Evolutionary conservation across 2,888 invertebrate genomes (phyloP).

Genomic region (Xylophagus ater): DNA sequence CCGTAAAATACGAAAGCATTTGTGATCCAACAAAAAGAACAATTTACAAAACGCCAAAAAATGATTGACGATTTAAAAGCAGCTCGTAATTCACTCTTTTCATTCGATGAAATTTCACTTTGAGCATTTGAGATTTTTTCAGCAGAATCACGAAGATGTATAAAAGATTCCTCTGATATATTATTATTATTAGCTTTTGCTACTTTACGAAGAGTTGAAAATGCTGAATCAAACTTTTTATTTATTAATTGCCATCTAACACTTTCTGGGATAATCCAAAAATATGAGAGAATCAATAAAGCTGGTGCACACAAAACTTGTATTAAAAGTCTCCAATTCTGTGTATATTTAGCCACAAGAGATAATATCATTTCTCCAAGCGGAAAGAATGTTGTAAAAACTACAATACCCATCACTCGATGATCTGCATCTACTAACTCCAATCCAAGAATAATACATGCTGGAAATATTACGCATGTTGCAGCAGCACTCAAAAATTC

Average conservation of each 20-base stretch:
- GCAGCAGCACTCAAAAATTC: constrained; percentile 61
- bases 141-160: constrained; percentile 28
- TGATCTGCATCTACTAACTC: constrained; percentile 66
- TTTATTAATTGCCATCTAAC: constrained; percentile 63
- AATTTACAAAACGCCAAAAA: constrained; percentile 42
- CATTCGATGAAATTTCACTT: background rate
- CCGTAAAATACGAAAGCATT: constrained; percentile 73
- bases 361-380: constrained; percentile 58
- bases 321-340: constrained; percentile 57
- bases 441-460: constrained; percentile 61
- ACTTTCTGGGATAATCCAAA: constrained; percentile 60
- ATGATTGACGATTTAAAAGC: constrained; percentile 21
- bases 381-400: constrained; percentile 59
- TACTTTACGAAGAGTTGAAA: constrained; percentile 47
- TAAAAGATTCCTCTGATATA: constrained; percentile 44
- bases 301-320: constrained; percentile 55
- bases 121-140: too few species aligned
- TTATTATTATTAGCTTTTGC: constrained; percentile 51
- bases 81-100: constrained; percentile 5
- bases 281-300: constrained; percentile 53
- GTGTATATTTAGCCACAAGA: constrained; percentile 52
- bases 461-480: constrained; percentile 58
- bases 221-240: constrained; percentile 46
- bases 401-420: constrained; percentile 58
- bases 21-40: constrained; percentile 69